Conservation (phyloP, 2,888 invertebrate species). For the Drosophila histrio region DNA sequence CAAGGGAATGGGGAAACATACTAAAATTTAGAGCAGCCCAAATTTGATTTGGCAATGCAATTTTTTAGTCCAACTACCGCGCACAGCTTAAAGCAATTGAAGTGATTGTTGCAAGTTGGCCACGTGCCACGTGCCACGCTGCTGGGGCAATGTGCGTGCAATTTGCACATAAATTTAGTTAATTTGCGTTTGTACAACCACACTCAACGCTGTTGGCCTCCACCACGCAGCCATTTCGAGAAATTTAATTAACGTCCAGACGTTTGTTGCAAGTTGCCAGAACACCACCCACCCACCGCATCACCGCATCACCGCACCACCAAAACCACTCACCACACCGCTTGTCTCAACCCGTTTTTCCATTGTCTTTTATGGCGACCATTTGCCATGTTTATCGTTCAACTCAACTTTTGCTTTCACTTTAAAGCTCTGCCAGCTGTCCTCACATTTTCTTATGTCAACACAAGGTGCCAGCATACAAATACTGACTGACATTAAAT, state of each 20-base stretch:
- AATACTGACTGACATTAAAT: conserved; percentile 7
- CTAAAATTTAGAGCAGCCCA: conserved; percentile 16
- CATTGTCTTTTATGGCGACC: conserved; percentile 41
- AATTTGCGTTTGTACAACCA: conserved; percentile 43
- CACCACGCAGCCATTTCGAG: conserved; percentile 13
- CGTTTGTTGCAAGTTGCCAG: conserved; percentile 13
- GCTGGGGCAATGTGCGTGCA: conserved; percentile 55
- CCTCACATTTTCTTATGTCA: conserved; percentile 30
- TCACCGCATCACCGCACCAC: background rate
- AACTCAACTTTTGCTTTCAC: conserved; percentile 43
- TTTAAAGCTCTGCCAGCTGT: conserved; percentile 42
- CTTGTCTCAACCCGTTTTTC: conserved; percentile 10
- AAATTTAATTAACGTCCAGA: conserved; percentile 59
- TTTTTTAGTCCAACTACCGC: conserved; percentile 13
- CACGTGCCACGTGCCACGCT: conserved; percentile 34
- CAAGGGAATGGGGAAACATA: conserved; percentile 4
- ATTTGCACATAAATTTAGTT: conserved; percentile 56
- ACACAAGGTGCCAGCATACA: conserved; percentile 46
- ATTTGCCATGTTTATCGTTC: conserved; percentile 36
- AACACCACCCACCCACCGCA: background rate
- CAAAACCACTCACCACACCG: background rate
- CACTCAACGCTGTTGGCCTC: conserved; percentile 7
- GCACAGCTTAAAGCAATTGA: conserved; percentile 30
- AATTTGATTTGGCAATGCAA: conserved; percentile 59
- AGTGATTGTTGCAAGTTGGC: conserved; percentile 29